Evolutionary conservation across 2,888 invertebrate species (phyloP), one percentile per base, ranked within the genome.

Genomic region (Zonitis immaculata): DNA sequence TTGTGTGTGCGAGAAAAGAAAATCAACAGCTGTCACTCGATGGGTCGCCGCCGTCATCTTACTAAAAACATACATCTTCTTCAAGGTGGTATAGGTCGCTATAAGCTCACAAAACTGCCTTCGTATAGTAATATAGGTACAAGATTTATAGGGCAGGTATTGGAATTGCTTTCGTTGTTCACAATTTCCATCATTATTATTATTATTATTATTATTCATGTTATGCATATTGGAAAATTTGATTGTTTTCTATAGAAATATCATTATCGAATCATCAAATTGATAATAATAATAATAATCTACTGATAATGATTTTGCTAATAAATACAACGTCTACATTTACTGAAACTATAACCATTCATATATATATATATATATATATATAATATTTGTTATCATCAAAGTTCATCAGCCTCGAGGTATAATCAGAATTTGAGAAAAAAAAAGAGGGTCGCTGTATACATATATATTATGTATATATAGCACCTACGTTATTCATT

Each of bases 21-120:
- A 44, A 51, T 51, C 61, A 70, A 70, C 68, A 69, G 71, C 70
- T 70, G 71, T 70, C 71, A 70, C 66, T 70, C 69, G 66, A 61
- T 67, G 67, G 69, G 69, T 70, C 64, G 69, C 66, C 30, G 30
- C 69, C 63, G 61, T 59, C 63, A 67, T 68, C 69, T n/a, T 64
- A 61, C 60, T 44, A n/a, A 54, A 60, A 42, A 56, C 64, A 68
- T 35, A 70, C 69, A 64, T 72, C 70, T 71, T 70, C 68, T 69
- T 72, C 70, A 61, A 63, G 71, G 72, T 72, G 72, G 72, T n/a
- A n/a, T 72, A 18, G 35, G 35, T 35, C 35, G 35, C 32, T n/a
- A n/a, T 14, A 32, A 12, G 12, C 12, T 30, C n/a, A n/a, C n/a
- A 4, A 35, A 18, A 32, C 14, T 32, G n/a, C 12, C 3, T 14